Evolutionary conservation across 2,797 vertebrate species (phyloP), one percentile per base, ranked within the genome.

Genomic region (Distichodus sexfasciatus): DNA sequence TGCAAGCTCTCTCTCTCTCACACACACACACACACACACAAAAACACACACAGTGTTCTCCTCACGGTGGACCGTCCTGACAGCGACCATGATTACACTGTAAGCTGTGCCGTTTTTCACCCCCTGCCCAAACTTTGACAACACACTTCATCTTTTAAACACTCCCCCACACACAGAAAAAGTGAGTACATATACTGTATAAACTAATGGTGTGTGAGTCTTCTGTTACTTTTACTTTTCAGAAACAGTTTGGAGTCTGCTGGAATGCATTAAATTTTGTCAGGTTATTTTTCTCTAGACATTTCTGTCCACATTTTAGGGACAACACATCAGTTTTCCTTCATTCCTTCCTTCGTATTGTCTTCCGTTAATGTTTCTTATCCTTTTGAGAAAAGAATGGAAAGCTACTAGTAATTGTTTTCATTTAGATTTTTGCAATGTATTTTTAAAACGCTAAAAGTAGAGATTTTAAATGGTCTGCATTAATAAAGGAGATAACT

Each of bases 61-160:
- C 38, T 43, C 24, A 9, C 71, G 11, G 15, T 75, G 60, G 60
- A 84, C 81, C 81, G 71, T 76, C 83, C 88, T 90, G 90, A 91
- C 89, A 89, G 87, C 76, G 83, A 85, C 88, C 88, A 90, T 92
- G 88, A 91, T 92, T 92, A 90, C 90, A 91, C 88, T 84, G 86
- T 91, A 91, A 92, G 88, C 84, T 86, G 84, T 84, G 87, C 88
- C 89, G 86, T 92, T 91, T 91, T 90, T 92, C 90, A 92, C 87
- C 89, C 84, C 86, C 87, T 88, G 87, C 88, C 90, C 86, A 87
- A 88, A 91, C 84, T 81, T 78, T 82, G 86, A 89, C 90, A 91
- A 85, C 41, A 76, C 80, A 88, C 88, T 91, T 88, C 81, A 88
- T 91, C 89, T 90, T 91, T 77, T 67, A 61, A 60, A 74, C 74